phyloP scores from a whole-genome alignment of 2,113 vertebrate species.

The Bungarus multicinctus region DNA sequence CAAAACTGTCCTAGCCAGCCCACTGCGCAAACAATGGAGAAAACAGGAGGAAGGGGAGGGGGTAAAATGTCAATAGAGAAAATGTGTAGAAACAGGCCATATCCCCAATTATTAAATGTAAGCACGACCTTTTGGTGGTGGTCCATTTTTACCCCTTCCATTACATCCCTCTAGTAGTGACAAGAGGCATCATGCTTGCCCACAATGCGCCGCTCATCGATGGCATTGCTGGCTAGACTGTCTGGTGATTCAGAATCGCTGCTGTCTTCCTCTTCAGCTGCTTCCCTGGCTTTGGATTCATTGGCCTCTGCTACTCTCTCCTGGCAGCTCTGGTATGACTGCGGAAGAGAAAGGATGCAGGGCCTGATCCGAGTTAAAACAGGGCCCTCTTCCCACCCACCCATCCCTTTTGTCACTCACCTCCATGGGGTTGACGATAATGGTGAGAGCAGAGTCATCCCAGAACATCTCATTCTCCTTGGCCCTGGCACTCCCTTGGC shows the following conservation, averaged over 20 bases:
- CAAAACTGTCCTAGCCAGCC: neutral
- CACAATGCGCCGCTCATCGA: slow-evolving; percentile 79
- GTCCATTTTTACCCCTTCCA: neutral
- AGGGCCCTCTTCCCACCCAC: accelerated
- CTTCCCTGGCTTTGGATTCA: slow-evolving; percentile 60
- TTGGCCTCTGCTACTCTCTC: slow-evolving; percentile 44
- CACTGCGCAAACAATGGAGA: neutral
- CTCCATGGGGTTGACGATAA: slow-evolving; percentile 99
- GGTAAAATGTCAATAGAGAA: neutral
- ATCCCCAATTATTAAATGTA: slow-evolving; percentile 31
- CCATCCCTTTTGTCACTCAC: slow-evolving; percentile 65
- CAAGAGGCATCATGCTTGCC: slow-evolving; percentile 79
- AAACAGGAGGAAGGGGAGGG: neutral
- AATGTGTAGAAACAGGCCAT: slow-evolving; percentile 29
- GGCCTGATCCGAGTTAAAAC: neutral
- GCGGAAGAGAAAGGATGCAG: neutral
- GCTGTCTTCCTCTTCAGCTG: slow-evolving; percentile 79
- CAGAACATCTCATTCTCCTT: slow-evolving; percentile 88
- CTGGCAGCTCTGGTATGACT: slow-evolving; percentile 76
- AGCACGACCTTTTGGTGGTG: neutral
- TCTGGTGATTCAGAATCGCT: slow-evolving; percentile 78
- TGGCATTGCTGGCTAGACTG: slow-evolving; percentile 73
- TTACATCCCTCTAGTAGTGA: slow-evolving; percentile 73
- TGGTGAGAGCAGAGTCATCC: slow-evolving; percentile 97
- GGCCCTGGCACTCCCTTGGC: slow-evolving; percentile 61